Evolutionary conservation across 1,140 invertebrate species (phyloP), one percentile per base, ranked within the genome.

Genomic region (Spodoptera frugiperda): DNA sequence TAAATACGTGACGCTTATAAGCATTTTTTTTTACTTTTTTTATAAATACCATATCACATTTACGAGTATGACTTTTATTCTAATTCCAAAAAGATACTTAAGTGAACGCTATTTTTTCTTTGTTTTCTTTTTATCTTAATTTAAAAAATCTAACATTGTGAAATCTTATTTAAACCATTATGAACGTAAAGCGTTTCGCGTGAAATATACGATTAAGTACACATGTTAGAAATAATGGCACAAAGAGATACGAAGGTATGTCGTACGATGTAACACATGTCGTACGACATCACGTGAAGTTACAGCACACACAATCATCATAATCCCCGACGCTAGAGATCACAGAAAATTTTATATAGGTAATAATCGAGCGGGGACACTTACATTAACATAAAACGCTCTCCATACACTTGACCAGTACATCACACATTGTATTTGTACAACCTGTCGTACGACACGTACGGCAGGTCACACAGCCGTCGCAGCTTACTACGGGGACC

Each of bases 41-140:
- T 84, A 84, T 88, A 82, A 86, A 85, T 86, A 93, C 91, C 91
- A 85, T 86, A 93, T 93, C 91, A 93, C 91, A 93, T 93, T 93
- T 90, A 91, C 82, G 89, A 91, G 89, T 91, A 91, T 91, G 84
- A 86, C 80, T 78, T 87, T 90, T 85, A 90, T 75, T 79, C 89
- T 91, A 91, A 72, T 46, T 80, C 59, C 19, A 77, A 78, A 72
- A 83, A 75, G 84, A 87, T 81, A 86, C 76, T 85, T 85, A 87
- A 78, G 86, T 76, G 78, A 33, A 63, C 76, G 82, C 83, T 82
- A 85, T 90, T 89, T 87, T 86, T 89, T 86, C 63, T 67, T 67
- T 67, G 44, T 89, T 87, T 83, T 86, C 49, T 80, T 83, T 85
- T 88, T 87, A 80, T 78, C 74, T 84, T 84, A 82, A 78, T 80